phyloP scores from a whole-genome alignment of 2,113 vertebrate genomes.

The Malurus elegans region DNA sequence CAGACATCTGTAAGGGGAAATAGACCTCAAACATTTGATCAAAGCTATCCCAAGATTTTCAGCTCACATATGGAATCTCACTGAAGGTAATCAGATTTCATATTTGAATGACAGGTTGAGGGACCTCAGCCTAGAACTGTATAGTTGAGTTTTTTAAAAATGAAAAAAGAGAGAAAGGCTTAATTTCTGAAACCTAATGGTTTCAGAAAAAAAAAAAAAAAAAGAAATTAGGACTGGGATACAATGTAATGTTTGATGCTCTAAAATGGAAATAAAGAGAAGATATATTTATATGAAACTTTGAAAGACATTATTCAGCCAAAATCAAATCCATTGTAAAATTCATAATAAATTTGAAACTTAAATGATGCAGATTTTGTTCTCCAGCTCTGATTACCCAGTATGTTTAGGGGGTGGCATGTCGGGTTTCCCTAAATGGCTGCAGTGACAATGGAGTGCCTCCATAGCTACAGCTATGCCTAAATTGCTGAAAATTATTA shows the following conservation, averaged over 20 bases:
- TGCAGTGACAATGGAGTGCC: neutral
- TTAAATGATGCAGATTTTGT: neutral
- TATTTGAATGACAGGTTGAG: neutral
- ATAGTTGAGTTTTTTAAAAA: neutral
- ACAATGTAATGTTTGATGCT: neutral
- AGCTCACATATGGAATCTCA: neutral
- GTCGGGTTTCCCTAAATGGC: neutral
- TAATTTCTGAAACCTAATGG: neutral
- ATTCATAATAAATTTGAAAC: neutral
- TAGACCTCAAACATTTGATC: neutral
- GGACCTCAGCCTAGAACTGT: neutral
- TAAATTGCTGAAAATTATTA: neutral
- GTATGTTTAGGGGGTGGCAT: neutral
- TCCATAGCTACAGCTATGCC: neutral
- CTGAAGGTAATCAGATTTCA: neutral
- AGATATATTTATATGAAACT: neutral
- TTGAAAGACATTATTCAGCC: neutral
- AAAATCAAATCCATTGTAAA: neutral
- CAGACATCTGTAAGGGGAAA: neutral
- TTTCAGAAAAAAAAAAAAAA: no score
- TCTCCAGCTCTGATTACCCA: neutral
- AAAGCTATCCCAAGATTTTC: neutral
- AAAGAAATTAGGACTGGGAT: neutral
- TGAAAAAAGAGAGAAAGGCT: neutral
- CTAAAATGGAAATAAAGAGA: neutral